Conservation (phyloP, 1,140 invertebrate species). For the Aphelenchoides avenae region DNA sequence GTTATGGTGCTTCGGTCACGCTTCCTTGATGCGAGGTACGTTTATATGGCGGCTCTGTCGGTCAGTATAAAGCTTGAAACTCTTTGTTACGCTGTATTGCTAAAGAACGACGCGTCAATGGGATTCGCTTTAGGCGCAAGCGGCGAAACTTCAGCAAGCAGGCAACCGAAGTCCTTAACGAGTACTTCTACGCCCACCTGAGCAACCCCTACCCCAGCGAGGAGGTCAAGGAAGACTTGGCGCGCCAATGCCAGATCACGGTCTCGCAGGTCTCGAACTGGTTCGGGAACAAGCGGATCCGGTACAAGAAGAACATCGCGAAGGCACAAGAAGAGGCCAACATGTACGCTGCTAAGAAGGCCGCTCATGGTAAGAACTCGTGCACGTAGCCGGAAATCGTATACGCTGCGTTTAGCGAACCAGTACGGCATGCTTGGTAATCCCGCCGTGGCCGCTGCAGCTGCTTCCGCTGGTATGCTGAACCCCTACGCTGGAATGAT, state of each 20-base stretch:
- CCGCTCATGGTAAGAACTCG: constrained; percentile 62
- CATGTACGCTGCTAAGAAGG: constrained; percentile 95
- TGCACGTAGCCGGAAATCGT: neutral
- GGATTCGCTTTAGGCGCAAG: constrained; percentile 72
- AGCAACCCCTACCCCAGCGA: constrained; percentile 99
- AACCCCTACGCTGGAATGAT: constrained; percentile 32
- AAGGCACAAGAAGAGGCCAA: constrained; percentile 99
- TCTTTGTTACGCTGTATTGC: constrained; percentile 13
- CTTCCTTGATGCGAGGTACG: constrained; percentile 57
- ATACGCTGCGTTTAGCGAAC: constrained; percentile 27
- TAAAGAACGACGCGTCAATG: constrained; percentile 9
- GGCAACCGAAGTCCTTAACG: constrained; percentile 97
- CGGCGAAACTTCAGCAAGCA: constrained; percentile 99
- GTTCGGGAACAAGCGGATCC: constrained; percentile 99
- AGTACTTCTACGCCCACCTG: constrained; percentile 99
- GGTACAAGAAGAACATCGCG: constrained; percentile 99
- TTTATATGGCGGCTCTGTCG: constrained; percentile 9
- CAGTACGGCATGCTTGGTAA: constrained; percentile 48
- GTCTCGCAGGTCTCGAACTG: constrained; percentile 80
- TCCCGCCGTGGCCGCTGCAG: constrained; percentile 31
- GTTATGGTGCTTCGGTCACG: constrained; percentile 93
- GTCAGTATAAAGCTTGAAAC: constrained; percentile 9
- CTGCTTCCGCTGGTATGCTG: constrained; percentile 39
- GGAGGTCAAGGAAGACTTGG: constrained; percentile 98
- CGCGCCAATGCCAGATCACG: constrained; percentile 97